Conservation (phyloP, 1,140 invertebrate genomes). For the Zaprionus gabonicus region DNA sequence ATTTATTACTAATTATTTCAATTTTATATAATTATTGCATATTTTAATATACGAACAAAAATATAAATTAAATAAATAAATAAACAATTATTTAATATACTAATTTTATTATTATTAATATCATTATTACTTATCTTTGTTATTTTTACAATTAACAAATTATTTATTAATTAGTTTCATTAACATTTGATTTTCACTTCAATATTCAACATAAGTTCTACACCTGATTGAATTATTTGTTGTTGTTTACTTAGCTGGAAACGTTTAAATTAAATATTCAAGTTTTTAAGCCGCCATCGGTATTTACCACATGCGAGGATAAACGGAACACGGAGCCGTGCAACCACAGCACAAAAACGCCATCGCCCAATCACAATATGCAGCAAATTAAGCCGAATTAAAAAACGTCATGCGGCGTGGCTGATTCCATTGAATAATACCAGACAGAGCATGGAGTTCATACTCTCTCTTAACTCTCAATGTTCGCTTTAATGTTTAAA, state of each 20-base stretch:
- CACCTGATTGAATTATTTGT: not conserved
- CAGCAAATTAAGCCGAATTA: slow-evolving; percentile 33
- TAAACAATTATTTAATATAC: too few species aligned
- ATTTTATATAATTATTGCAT: too few species aligned
- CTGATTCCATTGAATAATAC: slow-evolving; percentile 19
- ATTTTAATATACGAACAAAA: too few species aligned
- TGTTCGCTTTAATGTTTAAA: slow-evolving; percentile 66
- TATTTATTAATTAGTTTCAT: not conserved
- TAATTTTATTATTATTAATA: too few species aligned
- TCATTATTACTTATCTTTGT: not conserved
- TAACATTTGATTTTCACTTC: too few species aligned
- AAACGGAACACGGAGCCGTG: not conserved
- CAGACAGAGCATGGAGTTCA: not conserved
- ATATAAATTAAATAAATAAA: too few species aligned
- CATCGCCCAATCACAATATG: slow-evolving; percentile 29
- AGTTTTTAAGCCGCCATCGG: not conserved
- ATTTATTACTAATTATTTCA: too few species aligned
- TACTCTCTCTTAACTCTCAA: not conserved
- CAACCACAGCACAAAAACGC: slow-evolving; percentile 20
- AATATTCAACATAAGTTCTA: not conserved
- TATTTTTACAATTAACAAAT: not conserved
- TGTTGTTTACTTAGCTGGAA: not conserved
- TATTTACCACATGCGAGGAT: not conserved
- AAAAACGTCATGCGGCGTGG: slow-evolving; percentile 19
- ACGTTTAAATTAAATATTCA: slow-evolving; percentile 3